Conservation (phyloP, 2,113 vertebrate genomes). For the Oriolus oriolus region DNA sequence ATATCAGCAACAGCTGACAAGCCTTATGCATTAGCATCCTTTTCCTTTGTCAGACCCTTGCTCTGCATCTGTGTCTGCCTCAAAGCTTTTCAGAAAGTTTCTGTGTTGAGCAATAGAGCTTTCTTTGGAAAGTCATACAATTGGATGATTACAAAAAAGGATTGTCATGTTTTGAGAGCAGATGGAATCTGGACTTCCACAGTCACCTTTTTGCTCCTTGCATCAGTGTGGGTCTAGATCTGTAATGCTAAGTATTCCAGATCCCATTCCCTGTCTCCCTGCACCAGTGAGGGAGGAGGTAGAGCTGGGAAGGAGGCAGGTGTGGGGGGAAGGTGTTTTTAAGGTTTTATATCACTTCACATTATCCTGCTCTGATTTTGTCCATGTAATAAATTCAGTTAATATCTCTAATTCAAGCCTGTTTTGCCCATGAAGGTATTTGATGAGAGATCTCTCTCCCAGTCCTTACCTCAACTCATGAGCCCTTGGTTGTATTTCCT, state of each 20-base stretch:
- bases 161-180: not conserved
- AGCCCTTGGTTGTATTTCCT: not conserved
- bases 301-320: not conserved
- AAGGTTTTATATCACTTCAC: not conserved
- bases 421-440: rapidly evolving
- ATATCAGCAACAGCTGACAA: not conserved
- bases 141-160: not conserved
- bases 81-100: not conserved
- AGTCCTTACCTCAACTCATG: not conserved
- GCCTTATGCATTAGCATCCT: not conserved
- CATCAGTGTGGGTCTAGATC: not conserved
- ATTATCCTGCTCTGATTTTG: not conserved
- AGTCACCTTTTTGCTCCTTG: not conserved
- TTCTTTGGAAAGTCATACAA: not conserved
- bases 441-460: not conserved
- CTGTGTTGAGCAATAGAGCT: not conserved
- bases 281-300: not conserved
- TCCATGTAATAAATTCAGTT: not conserved
- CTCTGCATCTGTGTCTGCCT: not conserved
- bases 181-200: not conserved
- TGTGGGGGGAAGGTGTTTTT: not conserved
- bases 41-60: not conserved
- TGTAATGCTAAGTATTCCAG: not conserved
- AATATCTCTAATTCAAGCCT: not conserved
- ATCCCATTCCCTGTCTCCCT: not conserved